Evolutionary conservation across 2,113 vertebrate genomes (phyloP), one percentile per base, ranked within the genome.

Genomic region (Paratilapia polleni): DNA sequence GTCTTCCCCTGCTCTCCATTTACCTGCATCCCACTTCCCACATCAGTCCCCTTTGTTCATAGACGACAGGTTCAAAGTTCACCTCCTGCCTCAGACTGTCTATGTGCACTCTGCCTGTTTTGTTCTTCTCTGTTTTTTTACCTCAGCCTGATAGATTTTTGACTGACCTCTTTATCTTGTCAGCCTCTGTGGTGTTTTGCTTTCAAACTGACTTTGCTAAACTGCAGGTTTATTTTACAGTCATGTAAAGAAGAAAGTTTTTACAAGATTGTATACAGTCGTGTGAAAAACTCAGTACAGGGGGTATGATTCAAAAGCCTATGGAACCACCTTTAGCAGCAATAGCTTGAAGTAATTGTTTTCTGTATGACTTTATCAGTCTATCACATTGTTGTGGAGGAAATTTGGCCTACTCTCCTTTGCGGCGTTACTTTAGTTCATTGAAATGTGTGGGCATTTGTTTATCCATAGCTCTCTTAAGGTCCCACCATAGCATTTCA

Each of bases 101-200:
- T 68, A 24, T 47, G 64, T 47, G 38, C 41, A 68, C 0, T 0
- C 38, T 47, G 8, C 13, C 22, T 11, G 14, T 47, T 68, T 47
- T 43, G 15, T 49, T 49, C 15, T 14, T 49, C 4, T 7, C 2
- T 49, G 15, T 47, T 13, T 11, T 52, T 70, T 52, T 1, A 8
- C 47, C 47, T 31, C 4, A 3, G 66, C 47, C 28, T 20, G 17
- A 52, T 73, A 31, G 26, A 73, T 73, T 31, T 52, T 52, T 8
- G 66, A 52, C 66, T 52, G 47, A 73, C 26, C 26, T 70, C 43
- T 73, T 73, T 52, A 52, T 49, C 66, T 49, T 70, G 66, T 49
- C 28, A 73, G 17, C 43, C 47, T 52, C 52, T 0, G 24, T 13
- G 28, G 43, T 31, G 47, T 52, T 52, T 73, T 52, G 26, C 4